phyloP scores from a whole-genome alignment of 2,797 vertebrate genomes.

The Tauraco hartlaubi region DNA sequence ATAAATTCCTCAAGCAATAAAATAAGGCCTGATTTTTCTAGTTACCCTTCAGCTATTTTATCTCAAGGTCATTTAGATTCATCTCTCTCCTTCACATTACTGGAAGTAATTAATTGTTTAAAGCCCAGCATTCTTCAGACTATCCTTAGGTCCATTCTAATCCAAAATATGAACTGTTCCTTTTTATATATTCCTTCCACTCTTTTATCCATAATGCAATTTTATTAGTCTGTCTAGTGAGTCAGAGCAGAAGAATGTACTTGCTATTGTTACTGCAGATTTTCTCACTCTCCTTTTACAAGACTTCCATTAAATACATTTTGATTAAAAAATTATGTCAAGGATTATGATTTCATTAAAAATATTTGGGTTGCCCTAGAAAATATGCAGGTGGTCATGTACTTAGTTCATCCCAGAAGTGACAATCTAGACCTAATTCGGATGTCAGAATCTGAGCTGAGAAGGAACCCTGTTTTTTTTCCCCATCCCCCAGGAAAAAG shows the following conservation, averaged over 20 bases:
- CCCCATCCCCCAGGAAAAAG: accelerated
- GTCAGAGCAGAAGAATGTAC: background rate
- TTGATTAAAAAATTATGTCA: background rate
- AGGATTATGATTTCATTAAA: background rate
- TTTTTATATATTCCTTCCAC: background rate
- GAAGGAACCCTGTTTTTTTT: background rate
- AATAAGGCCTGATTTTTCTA: background rate
- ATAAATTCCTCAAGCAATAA: background rate
- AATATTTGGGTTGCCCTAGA: background rate
- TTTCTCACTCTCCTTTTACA: background rate
- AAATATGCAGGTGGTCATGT: background rate
- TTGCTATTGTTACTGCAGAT: background rate
- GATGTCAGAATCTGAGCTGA: background rate
- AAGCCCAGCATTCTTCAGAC: background rate
- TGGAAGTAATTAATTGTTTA: background rate
- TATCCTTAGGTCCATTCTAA: background rate
- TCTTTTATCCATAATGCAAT: background rate
- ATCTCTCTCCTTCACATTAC: background rate
- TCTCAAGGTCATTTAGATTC: background rate
- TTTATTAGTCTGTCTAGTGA: background rate
- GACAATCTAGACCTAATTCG: background rate
- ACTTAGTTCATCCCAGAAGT: background rate
- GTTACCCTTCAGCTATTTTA: background rate
- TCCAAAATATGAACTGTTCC: background rate
- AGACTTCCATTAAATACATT: background rate